phyloP scores from a whole-genome alignment of 2,113 vertebrate genomes.

The Tragelaphus strepsiceros region DNA sequence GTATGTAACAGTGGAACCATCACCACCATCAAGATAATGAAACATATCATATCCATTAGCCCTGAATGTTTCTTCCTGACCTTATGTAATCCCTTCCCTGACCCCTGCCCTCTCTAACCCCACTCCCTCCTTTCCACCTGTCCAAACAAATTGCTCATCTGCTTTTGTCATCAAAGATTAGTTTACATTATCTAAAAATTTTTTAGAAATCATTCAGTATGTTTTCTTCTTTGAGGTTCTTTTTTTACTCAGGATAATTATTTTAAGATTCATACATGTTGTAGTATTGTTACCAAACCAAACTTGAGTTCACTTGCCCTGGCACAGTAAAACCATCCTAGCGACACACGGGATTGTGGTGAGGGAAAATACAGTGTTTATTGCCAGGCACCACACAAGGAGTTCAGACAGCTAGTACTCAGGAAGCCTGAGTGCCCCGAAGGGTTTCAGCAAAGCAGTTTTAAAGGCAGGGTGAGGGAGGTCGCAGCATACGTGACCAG shows the following conservation, averaged over 20 bases:
- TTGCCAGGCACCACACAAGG: not conserved
- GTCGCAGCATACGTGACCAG: not conserved
- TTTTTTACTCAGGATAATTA: not conserved
- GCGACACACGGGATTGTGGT: not conserved
- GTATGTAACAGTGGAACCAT: not conserved
- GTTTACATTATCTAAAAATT: not conserved
- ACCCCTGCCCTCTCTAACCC: not conserved
- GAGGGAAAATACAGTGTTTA: not conserved
- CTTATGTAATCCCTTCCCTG: not conserved
- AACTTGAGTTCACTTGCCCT: not conserved
- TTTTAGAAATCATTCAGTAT: not conserved
- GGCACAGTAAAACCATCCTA: not conserved
- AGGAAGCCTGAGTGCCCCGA: not conserved
- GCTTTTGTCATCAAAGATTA: not conserved
- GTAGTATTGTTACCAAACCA: not conserved
- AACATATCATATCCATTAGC: not conserved
- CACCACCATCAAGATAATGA: not conserved
- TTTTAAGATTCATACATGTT: not conserved
- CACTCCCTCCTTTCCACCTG: not conserved
- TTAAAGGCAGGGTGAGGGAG: not conserved
- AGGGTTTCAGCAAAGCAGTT: not conserved
- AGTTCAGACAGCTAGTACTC: not conserved
- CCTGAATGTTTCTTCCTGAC: not conserved
- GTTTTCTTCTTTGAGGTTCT: not conserved
- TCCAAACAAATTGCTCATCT: not conserved